Evolutionary conservation across 2,113 vertebrate genomes (phyloP), one percentile per base, ranked within the genome.

Genomic region (Struthio camelus): DNA sequence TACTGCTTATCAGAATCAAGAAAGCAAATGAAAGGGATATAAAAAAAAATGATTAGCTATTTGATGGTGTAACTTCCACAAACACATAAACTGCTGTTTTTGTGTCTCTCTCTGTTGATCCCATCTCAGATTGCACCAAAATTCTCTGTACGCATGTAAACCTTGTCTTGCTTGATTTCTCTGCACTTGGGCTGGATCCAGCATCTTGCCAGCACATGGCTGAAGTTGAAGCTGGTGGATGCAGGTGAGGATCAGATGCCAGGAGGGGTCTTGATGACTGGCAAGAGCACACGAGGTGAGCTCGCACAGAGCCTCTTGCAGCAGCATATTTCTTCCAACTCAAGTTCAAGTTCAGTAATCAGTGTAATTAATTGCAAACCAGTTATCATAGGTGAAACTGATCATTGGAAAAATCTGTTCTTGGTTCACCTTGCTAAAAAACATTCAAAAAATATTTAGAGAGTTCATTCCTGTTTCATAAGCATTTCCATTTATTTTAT

Each of bases 201-300:
- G 6, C 13, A 2, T 40, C 9, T 59, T 1, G 1, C 10, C 25
- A 44, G 36, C 40, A 32, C 32, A 1, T 25, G 36, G 6, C 7
- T 76, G 14, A 22, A 7, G 3, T 5, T 28, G 17, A 34, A 3
- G 9, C 84, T 84, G 7, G 10, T 58, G 32, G 18, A 19, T 48
- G 15, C 73, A 62, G 65, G 7, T n/a, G 50, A 40, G 7, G 2
- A 2, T 11, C 25, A 61, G n/a, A 13, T 66, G 6, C 3, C 14
- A 56, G 23, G 16, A 84, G 50, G 7, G 7, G 11, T 65, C 54
- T 69, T 3, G 2, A 8, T 76, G 34, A 69, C 56, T 58, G 32
- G 56, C 10, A 58, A 34, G 56, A 58, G 56, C 17, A 6, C 30
- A 22, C 12, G 13, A 70, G 24, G 32, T 61, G 5, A 82, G 25